Evolutionary conservation across 2,888 invertebrate species (phyloP), one percentile per base, ranked within the genome.

Genomic region (Cyrtodaria siliqua): DNA sequence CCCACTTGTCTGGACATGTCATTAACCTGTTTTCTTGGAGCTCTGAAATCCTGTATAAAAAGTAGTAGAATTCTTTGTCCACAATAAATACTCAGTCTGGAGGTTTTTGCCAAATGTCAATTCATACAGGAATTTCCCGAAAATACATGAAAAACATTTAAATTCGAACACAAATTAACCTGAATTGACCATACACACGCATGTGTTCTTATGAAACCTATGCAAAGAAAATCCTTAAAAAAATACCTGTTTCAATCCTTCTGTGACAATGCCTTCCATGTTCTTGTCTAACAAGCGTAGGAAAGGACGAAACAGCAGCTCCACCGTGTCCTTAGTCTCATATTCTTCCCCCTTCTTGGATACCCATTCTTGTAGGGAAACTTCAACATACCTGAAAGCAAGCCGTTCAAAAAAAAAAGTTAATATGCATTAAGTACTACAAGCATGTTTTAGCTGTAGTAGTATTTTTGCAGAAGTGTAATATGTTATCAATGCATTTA

Each of bases 251-350:
- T 85, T 89, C 8, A 93, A 83, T 24, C 91, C 93, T 53, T 87
- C 87, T 52, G 92, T 93, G 66, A 93, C 92, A 20, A 93, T 68
- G 2, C 90, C 88, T 71, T 93, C 91, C 68, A 93, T 74, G 53
- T 86, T 90, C 71, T 85, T 87, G 79, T 93, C 93, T 52, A 93
- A 82, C 93, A 93, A 93, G 56, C 87, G 84, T 9, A 93, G 74
- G 70, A 93, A 92, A 9, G 91, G 92, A 44, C 93, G 86, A 60
- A 93, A 92, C 8, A 89, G 64, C 20, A 92, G 84, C 72, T 91
- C 91, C 16, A 88, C 87, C 62, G 86, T 82, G 2, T 85, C 87
- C 14, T 68, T 60, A 18, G 71, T 63, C 16, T 70, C 67, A 24
- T 85, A 63, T 18, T 84, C 74, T 29, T 84, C 77, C 20, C 79